phyloP scores from a whole-genome alignment of 2,113 vertebrate genomes.

The Apodemus sylvaticus region DNA sequence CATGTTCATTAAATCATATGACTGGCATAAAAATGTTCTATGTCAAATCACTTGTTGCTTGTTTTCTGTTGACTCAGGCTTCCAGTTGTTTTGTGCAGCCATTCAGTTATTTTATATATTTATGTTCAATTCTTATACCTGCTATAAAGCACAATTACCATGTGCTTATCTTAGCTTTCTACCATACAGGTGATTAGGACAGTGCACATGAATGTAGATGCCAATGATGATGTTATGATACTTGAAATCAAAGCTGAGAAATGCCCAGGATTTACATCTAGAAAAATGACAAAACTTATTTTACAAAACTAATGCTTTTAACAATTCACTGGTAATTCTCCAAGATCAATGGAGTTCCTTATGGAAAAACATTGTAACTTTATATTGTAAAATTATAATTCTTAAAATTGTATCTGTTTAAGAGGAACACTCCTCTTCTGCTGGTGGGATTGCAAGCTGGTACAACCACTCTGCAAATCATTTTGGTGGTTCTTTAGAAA shows the following conservation, averaged over 20 bases:
- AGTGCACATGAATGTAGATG: not conserved
- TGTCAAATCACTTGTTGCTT: constrained; percentile 50
- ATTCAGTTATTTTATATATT: constrained; percentile 65
- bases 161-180: constrained; percentile 46
- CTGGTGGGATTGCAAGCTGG: too few relatives aligned
- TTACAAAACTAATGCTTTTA: not conserved
- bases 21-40: constrained; percentile 58
- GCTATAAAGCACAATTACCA: constrained; percentile 57
- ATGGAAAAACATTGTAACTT: not conserved
- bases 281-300: not conserved
- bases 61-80: constrained; percentile 68
- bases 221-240: not conserved
- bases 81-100: constrained; percentile 43
- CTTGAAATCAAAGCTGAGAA: not conserved
- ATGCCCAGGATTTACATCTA: not conserved
- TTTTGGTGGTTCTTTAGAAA: too few relatives aligned
- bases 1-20: constrained; percentile 31
- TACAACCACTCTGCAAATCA: too few relatives aligned
- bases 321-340: not conserved
- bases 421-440: too few relatives aligned
- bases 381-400: not conserved
- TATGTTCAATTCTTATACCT: constrained; percentile 62
- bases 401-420: too few relatives aligned
- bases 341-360: not conserved
- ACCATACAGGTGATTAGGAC: constrained; percentile 25